phyloP scores from a whole-genome alignment of 2,113 vertebrate genomes.

The Elephantulus edwardii region DNA sequence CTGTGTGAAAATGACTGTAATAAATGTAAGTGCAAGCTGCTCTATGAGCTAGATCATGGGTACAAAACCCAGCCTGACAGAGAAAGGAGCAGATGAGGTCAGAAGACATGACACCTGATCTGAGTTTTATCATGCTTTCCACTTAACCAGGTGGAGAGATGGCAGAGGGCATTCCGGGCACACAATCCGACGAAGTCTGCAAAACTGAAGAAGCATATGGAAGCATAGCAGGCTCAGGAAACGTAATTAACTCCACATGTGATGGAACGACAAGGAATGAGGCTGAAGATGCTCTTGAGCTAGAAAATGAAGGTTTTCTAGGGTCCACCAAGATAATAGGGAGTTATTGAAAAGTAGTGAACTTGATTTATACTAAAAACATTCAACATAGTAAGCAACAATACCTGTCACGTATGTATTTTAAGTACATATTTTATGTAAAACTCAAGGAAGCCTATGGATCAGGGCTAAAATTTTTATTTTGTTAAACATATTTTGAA shows the following conservation, averaged over 20 bases:
- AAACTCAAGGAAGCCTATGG: neutral
- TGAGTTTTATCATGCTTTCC: neutral
- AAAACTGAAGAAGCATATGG: neutral
- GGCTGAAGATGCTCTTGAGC: neutral
- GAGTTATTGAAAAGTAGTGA: neutral
- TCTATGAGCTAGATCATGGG: neutral
- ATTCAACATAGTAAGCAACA: neutral
- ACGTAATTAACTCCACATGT: neutral
- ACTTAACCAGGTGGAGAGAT: neutral
- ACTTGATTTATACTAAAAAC: neutral
- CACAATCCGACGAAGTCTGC: neutral
- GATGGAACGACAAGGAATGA: neutral
- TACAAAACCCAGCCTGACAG: neutral
- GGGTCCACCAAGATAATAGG: neutral
- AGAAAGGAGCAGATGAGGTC: neutral
- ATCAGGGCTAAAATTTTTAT: neutral
- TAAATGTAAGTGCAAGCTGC: neutral
- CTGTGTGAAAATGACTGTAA: neutral
- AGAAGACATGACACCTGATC: neutral
- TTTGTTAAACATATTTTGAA: constrained; percentile 12
- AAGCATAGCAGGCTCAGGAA: neutral
- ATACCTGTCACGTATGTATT: neutral
- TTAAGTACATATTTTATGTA: neutral
- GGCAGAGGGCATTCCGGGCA: neutral
- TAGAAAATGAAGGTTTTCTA: neutral